phyloP scores from a whole-genome alignment of 2,888 invertebrate genomes.

The Apotomis betuletana region DNA sequence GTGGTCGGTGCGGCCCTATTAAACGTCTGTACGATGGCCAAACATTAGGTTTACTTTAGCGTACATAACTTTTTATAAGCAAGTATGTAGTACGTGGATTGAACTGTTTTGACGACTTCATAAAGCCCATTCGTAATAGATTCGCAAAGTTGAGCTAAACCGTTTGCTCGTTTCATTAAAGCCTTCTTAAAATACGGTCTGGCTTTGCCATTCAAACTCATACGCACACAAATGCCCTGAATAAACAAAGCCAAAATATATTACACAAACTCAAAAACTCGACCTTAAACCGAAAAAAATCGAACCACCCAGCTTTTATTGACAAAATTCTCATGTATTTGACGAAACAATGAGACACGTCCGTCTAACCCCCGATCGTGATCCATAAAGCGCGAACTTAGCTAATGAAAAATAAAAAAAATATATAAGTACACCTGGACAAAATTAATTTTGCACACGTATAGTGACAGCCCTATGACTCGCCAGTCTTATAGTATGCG shows the following conservation, averaged over 20 bases:
- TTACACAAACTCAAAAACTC: conserved; percentile 44
- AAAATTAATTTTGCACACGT: conserved; percentile 48
- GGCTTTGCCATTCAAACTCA: conserved; percentile 9
- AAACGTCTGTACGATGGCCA: conserved; percentile 34
- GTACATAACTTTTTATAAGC: background rate
- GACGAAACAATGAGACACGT: conserved; percentile 80
- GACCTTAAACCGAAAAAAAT: conserved; percentile 53
- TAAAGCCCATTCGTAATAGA: too few species aligned
- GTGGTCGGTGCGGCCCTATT: conserved; percentile 32
- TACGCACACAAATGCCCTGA: conserved; percentile 46
- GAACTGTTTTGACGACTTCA: background rate
- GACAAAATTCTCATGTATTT: conserved; percentile 78
- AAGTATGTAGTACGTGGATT: conserved; percentile 2
- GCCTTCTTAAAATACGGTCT: background rate
- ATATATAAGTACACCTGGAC: conserved; percentile 69
- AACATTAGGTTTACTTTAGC: conserved; percentile 14
- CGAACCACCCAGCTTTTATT: conserved; percentile 75
- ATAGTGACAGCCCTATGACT: background rate
- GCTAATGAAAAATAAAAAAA: conserved; percentile 81
- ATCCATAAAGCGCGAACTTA: conserved; percentile 81
- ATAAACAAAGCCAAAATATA: conserved; percentile 46
- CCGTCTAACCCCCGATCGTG: conserved; percentile 76
- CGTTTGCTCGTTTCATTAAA: background rate
- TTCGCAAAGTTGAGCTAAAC: background rate
- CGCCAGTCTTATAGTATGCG: background rate